phyloP scores from a whole-genome alignment of 1,140 invertebrate species.

The Cydia amplana region DNA sequence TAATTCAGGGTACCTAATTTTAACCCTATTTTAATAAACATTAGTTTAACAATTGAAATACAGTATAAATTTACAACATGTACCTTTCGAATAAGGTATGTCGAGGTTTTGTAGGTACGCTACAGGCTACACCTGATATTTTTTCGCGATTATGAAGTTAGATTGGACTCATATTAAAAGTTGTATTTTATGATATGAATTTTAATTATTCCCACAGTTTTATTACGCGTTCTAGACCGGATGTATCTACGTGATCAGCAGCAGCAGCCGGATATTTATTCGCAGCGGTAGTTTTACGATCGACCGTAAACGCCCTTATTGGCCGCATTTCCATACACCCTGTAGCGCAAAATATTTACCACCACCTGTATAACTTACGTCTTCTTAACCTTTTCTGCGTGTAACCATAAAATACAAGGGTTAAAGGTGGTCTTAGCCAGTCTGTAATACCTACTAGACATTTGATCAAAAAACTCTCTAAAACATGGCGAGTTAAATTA shows the following conservation, averaged over 20 bases:
- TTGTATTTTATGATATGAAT: too few species aligned
- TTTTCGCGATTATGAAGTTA: too few species aligned
- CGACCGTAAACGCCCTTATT: slow-evolving; percentile 30
- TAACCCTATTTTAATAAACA: too few species aligned
- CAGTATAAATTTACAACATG: too few species aligned
- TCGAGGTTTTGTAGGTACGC: too few species aligned
- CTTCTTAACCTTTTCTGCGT: slow-evolving; percentile 17
- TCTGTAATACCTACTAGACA: background rate
- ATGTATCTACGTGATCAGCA: background rate
- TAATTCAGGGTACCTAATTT: too few species aligned
- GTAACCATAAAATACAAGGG: slow-evolving; percentile 20
- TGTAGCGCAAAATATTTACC: slow-evolving; percentile 28
- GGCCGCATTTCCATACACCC: slow-evolving; percentile 27
- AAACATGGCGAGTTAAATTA: too few species aligned
- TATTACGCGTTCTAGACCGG: background rate
- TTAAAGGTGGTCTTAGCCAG: background rate
- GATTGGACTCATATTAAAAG: too few species aligned
- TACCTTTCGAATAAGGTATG: too few species aligned
- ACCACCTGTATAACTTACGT: slow-evolving; percentile 24
- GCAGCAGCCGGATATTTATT: slow-evolving; percentile 28
- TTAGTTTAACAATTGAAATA: too few species aligned
- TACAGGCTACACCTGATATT: too few species aligned
- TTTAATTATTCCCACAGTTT: background rate
- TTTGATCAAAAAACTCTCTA: too few species aligned
- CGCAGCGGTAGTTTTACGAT: slow-evolving; percentile 25